Evolutionary conservation across 2,888 invertebrate species (phyloP).

Genomic region (Zootermopsis nevadensis): DNA sequence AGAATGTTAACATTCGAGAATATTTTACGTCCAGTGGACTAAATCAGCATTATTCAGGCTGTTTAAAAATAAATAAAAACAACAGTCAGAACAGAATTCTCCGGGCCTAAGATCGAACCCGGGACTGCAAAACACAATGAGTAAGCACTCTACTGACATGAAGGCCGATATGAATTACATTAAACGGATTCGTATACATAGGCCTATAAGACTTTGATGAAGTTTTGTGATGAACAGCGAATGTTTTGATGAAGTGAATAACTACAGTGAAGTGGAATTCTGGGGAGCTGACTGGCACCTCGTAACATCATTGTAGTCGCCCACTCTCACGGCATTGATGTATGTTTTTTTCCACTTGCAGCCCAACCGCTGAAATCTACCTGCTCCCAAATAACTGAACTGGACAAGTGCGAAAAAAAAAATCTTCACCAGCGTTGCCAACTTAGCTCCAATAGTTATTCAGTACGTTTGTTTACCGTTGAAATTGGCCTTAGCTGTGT

Average conservation of each 20-base stretch:
- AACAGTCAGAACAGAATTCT: no score
- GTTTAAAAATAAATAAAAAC: no score
- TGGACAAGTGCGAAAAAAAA: not conserved
- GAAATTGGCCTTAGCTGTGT: not conserved
- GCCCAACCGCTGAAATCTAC: not conserved
- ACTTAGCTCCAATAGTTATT: not conserved
- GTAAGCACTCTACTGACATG: no score
- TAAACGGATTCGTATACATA: no score
- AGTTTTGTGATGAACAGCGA: no score
- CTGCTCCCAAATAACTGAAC: slow-evolving; percentile 34
- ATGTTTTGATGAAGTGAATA: not conserved
- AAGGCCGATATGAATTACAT: no score
- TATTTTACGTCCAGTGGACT: no score
- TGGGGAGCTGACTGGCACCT: not conserved
- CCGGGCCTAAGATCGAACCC: no score
- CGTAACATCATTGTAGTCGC: not conserved
- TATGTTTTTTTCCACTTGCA: slow-evolving; percentile 42
- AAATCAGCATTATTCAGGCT: no score
- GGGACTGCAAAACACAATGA: no score
- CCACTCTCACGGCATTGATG: slow-evolving; percentile 15
- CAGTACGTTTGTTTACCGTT: not conserved
- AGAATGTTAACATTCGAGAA: no score
- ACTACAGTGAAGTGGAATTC: not conserved
- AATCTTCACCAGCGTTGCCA: slow-evolving; percentile 2
- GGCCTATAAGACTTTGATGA: no score